These are phyloP conservation scores for Melanotaenia boesemani DNA, from an alignment of 2,797 vertebrate genomes.

Conservation along the genomic window DNA sequence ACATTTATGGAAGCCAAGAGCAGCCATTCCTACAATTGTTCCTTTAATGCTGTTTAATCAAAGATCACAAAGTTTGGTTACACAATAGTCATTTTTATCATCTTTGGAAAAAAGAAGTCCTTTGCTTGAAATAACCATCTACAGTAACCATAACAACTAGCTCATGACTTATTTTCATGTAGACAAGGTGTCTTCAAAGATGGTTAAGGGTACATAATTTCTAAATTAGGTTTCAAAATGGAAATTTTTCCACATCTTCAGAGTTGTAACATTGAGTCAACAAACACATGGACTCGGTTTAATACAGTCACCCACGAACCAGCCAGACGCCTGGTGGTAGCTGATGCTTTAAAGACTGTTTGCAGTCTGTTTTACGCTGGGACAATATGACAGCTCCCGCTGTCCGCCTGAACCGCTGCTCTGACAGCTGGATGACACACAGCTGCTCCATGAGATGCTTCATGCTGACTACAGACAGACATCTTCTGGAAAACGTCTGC, in stretches of 20 bases:
- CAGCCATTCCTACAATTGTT: too few relatives aligned
- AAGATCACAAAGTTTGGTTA: too few relatives aligned
- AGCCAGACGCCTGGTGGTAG: neutral
- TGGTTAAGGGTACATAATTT: neutral
- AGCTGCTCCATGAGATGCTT: slow-evolving; percentile 23
- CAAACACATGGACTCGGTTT: neutral
- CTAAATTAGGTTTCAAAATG: neutral
- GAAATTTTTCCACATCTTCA: neutral
- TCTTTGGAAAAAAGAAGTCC: too few relatives aligned
- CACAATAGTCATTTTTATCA: too few relatives aligned
- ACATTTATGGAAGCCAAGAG: too few relatives aligned
- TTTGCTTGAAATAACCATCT: too few relatives aligned
- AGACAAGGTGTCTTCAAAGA: neutral
- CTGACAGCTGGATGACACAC: slow-evolving; percentile 41
- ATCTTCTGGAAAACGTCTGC: slow-evolving; percentile 7
- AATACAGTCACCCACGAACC: neutral
- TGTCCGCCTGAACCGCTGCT: slow-evolving; percentile 22
- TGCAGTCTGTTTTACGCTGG: neutral
- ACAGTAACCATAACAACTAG: too few relatives aligned
- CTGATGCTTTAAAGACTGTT: neutral
- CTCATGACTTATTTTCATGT: neutral
- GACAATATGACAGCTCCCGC: neutral
- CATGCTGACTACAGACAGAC: slow-evolving; percentile 29
- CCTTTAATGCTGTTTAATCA: too few relatives aligned
- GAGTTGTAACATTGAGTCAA: neutral